phyloP scores from a whole-genome alignment of 2,113 vertebrate genomes.

The Phaethon lepturus region DNA sequence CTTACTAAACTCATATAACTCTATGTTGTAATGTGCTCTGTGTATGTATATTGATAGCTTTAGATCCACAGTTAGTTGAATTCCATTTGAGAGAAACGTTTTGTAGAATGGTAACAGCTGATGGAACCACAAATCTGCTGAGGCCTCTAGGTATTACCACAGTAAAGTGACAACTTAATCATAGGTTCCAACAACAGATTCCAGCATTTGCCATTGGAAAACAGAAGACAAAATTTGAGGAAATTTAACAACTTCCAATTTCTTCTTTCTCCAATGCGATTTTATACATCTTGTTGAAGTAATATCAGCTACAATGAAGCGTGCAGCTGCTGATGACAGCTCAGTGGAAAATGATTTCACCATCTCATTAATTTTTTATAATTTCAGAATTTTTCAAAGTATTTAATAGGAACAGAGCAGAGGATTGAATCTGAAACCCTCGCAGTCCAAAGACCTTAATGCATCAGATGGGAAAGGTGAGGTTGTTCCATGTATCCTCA shows the following conservation, averaged over 20 bases:
- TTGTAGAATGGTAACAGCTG: not conserved
- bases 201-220: not conserved
- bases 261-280: not conserved
- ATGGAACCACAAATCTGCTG: not conserved
- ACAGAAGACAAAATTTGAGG: not conserved
- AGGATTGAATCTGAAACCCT: not conserved
- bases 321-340: not conserved
- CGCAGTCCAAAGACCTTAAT: not conserved
- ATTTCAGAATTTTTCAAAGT: not conserved
- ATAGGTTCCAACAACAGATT: not conserved
- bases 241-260: not conserved
- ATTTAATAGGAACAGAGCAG: not conserved
- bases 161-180: not conserved
- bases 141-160: not conserved
- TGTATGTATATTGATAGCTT: not conserved
- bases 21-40: not conserved
- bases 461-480: not conserved
- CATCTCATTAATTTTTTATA: not conserved
- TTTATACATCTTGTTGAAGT: not conserved
- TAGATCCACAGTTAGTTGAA: not conserved
- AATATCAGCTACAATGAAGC: not conserved
- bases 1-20: not conserved
- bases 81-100: not conserved
- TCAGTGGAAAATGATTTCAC: not conserved
- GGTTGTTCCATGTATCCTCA: not conserved